These are phyloP conservation scores for Caenorhabditis wallacei DNA, from an alignment of 2,888 invertebrate species.

Conservation along the genomic window DNA sequence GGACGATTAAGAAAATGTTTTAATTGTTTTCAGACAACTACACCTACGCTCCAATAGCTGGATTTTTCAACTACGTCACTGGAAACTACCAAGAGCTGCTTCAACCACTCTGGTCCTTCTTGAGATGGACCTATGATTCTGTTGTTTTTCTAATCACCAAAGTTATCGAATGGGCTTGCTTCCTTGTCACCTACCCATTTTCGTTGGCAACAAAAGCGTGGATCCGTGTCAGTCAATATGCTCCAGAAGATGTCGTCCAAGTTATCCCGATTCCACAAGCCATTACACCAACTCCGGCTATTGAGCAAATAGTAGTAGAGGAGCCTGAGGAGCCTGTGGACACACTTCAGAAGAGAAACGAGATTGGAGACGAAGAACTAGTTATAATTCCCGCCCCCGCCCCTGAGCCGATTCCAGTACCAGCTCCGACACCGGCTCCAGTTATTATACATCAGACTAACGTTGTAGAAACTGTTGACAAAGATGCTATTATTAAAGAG, in stretches of 20 bases:
- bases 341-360: slow-evolving; percentile 4
- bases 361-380: slow-evolving; percentile 44
- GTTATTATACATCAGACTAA: slow-evolving; percentile 50
- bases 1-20: neutral
- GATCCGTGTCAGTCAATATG: slow-evolving; percentile 36
- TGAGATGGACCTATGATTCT: neutral
- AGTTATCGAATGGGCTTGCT: neutral
- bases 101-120: neutral
- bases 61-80: neutral
- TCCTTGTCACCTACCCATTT: slow-evolving; percentile 14
- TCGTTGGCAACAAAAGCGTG: slow-evolving; percentile 17
- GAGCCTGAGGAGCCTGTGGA: neutral
- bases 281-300: slow-evolving; percentile 26
- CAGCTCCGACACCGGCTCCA: slow-evolving; percentile 21
- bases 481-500: slow-evolving; percentile 49
- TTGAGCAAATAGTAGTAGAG: neutral
- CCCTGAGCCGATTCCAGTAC: slow-evolving; percentile 38
- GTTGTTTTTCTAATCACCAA: neutral
- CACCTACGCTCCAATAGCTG: slow-evolving; percentile 7
- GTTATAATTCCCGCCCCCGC: slow-evolving; percentile 40
- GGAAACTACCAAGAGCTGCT: slow-evolving; percentile 7
- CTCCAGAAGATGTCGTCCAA: slow-evolving; percentile 48
- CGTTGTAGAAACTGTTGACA: slow-evolving; percentile 54
- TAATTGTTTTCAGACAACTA: slow-evolving; percentile 20
- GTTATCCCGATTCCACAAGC: slow-evolving; percentile 46